Evolutionary conservation across 2,797 vertebrate species (phyloP), one percentile per base, ranked within the genome.

Genomic region (Phaenicophaeus curvirostris): DNA sequence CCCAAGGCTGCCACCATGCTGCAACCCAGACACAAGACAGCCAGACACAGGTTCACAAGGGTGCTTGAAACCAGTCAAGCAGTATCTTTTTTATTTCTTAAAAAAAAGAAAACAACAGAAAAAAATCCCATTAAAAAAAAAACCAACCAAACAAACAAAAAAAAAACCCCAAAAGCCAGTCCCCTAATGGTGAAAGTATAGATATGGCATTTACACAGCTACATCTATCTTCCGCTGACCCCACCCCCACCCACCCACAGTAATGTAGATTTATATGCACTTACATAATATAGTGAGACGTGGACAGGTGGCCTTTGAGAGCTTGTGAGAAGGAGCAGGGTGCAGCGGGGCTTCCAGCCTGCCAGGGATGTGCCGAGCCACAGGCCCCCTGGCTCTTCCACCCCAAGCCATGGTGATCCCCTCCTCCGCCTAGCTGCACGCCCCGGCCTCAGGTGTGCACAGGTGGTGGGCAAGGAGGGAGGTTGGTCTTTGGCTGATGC

Each of bases 1-100:
- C 25, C n/a, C 4, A 8, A 13, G 9, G 20, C 31, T 54, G 25
- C 20, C 3, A 6, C 42, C 4, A 3, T 7, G 7, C 21, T 55
- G 25, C 54, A 59, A 8, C 35, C 39, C 31, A 80, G 25, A 90
- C 48, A 80, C n/a, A 88, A 2, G 25, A n/a, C 75, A 90, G 63
- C 14, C 87, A 87, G 24, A 80, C 90, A 54, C 3, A 0, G 55
- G 82, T 76, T 97, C 93, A 89, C 87, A 90, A 95, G 42, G 94
- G 97, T 96, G 98, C 99, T 99, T 99, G 99, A 99, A 98, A 99
- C 99, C 99, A 99, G 99, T 99, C 99, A 99, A 99, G 99, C 98
- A 96, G 31, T 80, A 96, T 90, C 92, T 91, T 93, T 39, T 97
- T 97, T 96, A 93, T 95, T 97, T 89, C 77, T 95, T 96, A 87